phyloP scores from a whole-genome alignment of 2,113 vertebrate genomes.

The Rattus norvegicus region DNA sequence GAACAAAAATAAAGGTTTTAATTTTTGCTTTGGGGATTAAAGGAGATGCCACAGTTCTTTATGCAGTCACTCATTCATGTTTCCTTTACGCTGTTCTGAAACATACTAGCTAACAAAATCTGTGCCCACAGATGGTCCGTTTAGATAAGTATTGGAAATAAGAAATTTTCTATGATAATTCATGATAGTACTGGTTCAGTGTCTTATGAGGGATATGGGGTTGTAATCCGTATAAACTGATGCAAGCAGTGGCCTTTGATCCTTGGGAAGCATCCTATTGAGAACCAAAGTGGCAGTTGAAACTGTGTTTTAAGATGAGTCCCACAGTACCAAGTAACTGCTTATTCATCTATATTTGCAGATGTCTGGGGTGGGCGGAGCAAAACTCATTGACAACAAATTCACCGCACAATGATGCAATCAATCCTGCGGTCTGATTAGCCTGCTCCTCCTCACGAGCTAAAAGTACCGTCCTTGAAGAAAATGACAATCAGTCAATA shows the following conservation, averaged over 20 bases:
- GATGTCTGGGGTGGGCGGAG: background rate
- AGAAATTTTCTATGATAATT: background rate
- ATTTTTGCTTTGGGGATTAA: background rate
- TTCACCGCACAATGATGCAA: background rate
- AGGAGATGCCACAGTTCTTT: background rate
- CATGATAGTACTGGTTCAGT: background rate
- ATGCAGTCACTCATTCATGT: background rate
- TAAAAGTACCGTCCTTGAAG: conserved; percentile 3
- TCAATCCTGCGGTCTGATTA: background rate
- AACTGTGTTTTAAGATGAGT: background rate
- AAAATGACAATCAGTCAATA: conserved; percentile 45
- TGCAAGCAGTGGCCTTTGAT: background rate
- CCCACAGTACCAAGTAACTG: background rate
- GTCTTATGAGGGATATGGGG: background rate
- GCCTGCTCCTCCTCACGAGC: background rate
- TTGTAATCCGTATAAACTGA: background rate
- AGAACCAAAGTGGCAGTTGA: background rate
- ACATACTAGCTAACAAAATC: background rate
- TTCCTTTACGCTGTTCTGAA: background rate
- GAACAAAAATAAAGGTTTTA: background rate
- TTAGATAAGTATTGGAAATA: background rate
- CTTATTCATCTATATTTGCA: conserved; percentile 32
- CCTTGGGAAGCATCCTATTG: background rate
- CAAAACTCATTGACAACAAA: background rate
- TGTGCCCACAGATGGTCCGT: background rate